These are phyloP conservation scores for Auanema freiburgensis DNA, from an alignment of 2,888 invertebrate species.

Conservation along the genomic window DNA sequence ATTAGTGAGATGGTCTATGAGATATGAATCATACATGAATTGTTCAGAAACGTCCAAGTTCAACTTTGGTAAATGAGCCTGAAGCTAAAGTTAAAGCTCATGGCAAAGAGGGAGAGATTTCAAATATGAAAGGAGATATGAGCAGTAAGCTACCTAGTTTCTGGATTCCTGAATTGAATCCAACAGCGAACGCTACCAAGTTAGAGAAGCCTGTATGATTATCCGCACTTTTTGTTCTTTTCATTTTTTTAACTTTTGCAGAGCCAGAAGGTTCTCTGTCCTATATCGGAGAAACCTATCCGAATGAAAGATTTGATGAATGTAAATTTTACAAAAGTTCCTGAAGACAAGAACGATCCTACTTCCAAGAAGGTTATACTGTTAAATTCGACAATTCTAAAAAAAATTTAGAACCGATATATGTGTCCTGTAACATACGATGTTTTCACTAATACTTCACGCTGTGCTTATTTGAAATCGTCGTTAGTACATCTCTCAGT, in stretches of 20 bases:
- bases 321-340: slow-evolving; percentile 87
- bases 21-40: no score
- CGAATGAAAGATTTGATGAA: slow-evolving; percentile 89
- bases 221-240: slow-evolving; percentile 4
- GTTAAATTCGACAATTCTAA: no score
- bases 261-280: slow-evolving; percentile 79
- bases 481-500: slow-evolving; percentile 70
- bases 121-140: slow-evolving; percentile 43
- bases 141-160: slow-evolving; percentile 71
- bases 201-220: slow-evolving; percentile 75
- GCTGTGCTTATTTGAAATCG: slow-evolving; percentile 86
- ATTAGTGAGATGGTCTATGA: neutral
- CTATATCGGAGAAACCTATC: slow-evolving; percentile 81
- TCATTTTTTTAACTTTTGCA: slow-evolving; percentile 51
- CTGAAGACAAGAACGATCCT: slow-evolving; percentile 73
- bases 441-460: slow-evolving; percentile 87
- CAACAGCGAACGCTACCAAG: slow-evolving; percentile 78
- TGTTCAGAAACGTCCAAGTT: slow-evolving; percentile 30
- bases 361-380: slow-evolving; percentile 13
- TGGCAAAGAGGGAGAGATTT: slow-evolving; percentile 44
- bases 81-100: slow-evolving; percentile 43
- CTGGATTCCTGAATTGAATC: slow-evolving; percentile 82
- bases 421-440: slow-evolving; percentile 98
- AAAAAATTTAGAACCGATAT: slow-evolving; percentile 73
- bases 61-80: slow-evolving; percentile 30